Base-by-base conservation (phyloP, 2,113 vertebrate species). In the Myotis brandtii region DNA sequence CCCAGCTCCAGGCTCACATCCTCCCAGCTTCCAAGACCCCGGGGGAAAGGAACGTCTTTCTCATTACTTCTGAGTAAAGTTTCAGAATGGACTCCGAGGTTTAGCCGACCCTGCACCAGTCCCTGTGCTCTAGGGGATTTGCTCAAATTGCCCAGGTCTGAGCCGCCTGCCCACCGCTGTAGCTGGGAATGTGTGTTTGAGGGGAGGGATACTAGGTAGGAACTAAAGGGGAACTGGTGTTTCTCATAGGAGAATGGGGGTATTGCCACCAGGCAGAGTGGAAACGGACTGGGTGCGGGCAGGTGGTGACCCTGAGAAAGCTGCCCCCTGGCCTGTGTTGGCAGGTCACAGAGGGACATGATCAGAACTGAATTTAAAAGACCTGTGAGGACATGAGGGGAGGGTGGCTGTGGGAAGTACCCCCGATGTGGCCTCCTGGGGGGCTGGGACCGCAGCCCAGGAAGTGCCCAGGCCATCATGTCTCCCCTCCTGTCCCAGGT, bases 401-500 rank as follows among this genome's bases (percentile, higher is more conserved):
- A 62, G 23, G 21, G 6, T 8, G 4, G 50, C 1, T 18, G 50
- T 37, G n/a, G 62, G 80, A 54, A 81, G 9, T 56, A 18, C 21
- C 37, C 6, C 30, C 6, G 8, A 10, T 3, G 3, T 10, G 66
- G 27, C 37, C 4, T 54, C 23, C 12, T 27, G 12, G 16, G 27
- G 40, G 30, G 23, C 27, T 67, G 32, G 73, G 37, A 6, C 0
- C 0, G 64, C 40, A 46, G n/a, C 56, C 37, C 18, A 1, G 69
- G 79, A 13, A 13, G 50, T 16, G 48, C 77, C 46, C 43, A 83
- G 54, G 6, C 40, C 2, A 0, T 77, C 25, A 18, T 13, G 50
- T 18, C 2, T 9, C 48, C 34, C 6, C 2, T 9, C 48, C 34
- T 5, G 0, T 37, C 5, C 84, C 99, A 99, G 99, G 99, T 99